Evolutionary conservation across 2,113 vertebrate species (phyloP).

Genomic region (Ceyx melanurus): DNA sequence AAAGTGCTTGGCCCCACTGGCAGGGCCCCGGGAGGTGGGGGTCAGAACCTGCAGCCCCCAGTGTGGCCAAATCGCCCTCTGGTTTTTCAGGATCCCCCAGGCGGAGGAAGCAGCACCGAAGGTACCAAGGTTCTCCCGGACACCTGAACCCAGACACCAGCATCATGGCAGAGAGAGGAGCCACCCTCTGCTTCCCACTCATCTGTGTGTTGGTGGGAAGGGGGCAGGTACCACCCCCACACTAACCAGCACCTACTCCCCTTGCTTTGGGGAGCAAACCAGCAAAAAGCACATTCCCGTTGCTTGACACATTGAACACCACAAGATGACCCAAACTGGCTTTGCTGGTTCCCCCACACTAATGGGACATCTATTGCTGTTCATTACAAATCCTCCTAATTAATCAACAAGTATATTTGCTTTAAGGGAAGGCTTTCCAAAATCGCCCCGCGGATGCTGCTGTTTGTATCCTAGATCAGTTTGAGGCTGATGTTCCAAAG

Average conservation of each 20-base stretch:
- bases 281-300: rapidly evolving
- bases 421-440: not conserved
- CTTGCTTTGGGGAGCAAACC: not conserved
- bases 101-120: not conserved
- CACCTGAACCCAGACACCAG: not conserved
- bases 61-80: not conserved
- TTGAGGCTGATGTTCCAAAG: not conserved
- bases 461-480: not conserved
- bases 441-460: rapidly evolving
- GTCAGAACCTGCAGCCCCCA: rapidly evolving
- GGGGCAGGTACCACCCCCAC: not conserved
- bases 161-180: not conserved
- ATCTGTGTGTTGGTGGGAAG: not conserved
- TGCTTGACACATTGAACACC: not conserved
- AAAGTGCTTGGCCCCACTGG: not conserved
- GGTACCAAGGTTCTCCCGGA: not conserved
- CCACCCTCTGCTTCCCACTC: not conserved
- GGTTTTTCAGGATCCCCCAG: not conserved
- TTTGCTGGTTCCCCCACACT: not conserved
- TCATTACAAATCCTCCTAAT: not conserved
- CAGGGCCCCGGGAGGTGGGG: not conserved
- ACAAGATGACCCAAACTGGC: not conserved
- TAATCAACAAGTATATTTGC: not conserved
- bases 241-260: not conserved
- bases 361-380: not conserved